Evolutionary conservation across 2,888 invertebrate genomes (phyloP).

Genomic region (Agriopis aurantiaria): DNA sequence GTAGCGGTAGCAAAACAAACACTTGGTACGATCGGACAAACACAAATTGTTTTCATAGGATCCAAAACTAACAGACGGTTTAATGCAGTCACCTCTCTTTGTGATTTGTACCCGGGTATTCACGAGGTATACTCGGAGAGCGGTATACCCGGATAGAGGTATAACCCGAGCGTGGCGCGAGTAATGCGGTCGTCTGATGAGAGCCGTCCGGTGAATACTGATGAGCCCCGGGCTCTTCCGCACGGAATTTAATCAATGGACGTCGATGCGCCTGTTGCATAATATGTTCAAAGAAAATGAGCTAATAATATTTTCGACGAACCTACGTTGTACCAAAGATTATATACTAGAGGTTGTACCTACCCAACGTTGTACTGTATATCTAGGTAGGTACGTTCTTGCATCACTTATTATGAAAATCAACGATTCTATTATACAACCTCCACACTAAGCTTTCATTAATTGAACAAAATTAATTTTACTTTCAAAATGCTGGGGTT

Average conservation of each 20-base stretch:
- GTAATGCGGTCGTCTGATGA: constrained; percentile 66
- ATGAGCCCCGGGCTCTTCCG: constrained; percentile 60
- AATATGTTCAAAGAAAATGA: constrained; percentile 44
- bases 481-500: no score
- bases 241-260: constrained; percentile 60
- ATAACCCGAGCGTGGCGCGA: constrained; percentile 49
- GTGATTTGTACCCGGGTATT: constrained; percentile 52
- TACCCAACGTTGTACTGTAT: background rate
- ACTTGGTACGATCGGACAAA: constrained; percentile 36
- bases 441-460: background rate
- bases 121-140: background rate
- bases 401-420: background rate
- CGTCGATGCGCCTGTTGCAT: constrained; percentile 55
- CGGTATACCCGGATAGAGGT: constrained; percentile 1
- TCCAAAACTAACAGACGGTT: constrained; percentile 46
- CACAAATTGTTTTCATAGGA: constrained; percentile 42
- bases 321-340: background rate
- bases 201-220: constrained; percentile 67
- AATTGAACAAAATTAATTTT: background rate
- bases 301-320: constrained; percentile 33
- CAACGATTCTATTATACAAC: background rate
- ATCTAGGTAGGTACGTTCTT: background rate
- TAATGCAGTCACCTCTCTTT: constrained; percentile 49
- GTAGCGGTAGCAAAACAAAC: constrained; percentile 37
- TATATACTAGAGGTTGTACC: no score